Conservation (phyloP, 2,888 invertebrate species). For the Oxystoma pomonae region DNA sequence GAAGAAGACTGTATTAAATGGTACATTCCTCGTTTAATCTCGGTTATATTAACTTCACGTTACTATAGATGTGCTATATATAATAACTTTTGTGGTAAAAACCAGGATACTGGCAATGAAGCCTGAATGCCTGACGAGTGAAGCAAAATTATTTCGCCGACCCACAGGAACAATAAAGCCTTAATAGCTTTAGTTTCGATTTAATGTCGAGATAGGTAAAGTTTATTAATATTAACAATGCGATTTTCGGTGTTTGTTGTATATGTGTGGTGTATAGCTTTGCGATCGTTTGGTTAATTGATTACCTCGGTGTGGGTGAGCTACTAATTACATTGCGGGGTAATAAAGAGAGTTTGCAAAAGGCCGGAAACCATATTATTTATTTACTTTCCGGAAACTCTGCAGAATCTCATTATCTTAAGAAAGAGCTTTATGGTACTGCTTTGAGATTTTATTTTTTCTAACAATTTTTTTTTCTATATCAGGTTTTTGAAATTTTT, state of each 20-base stretch:
- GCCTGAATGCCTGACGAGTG: neutral
- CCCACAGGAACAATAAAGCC: conserved; percentile 14
- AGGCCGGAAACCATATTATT: neutral
- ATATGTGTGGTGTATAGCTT: neutral
- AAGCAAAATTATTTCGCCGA: conserved; percentile 11
- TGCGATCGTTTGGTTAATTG: neutral
- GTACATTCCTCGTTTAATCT: no score
- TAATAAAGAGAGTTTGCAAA: neutral
- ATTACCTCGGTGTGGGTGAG: neutral
- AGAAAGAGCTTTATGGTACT: no score
- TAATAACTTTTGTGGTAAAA: no score
- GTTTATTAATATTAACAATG: conserved; percentile 17
- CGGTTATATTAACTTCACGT: no score
- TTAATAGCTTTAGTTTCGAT: conserved; percentile 21
- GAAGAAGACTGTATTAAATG: no score
- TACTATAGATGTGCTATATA: no score
- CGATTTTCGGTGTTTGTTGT: neutral
- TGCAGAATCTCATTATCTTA: no score
- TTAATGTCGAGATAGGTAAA: conserved; percentile 14
- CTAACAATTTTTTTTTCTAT: no score
- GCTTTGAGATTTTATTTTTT: no score
- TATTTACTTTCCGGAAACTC: no score
- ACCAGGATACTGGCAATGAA: neutral
- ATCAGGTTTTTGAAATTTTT: no score
- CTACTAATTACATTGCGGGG: neutral